Evolutionary conservation across 2,113 vertebrate species (phyloP), one percentile per base, ranked within the genome.

Genomic region (Oenanthe melanoleuca): DNA sequence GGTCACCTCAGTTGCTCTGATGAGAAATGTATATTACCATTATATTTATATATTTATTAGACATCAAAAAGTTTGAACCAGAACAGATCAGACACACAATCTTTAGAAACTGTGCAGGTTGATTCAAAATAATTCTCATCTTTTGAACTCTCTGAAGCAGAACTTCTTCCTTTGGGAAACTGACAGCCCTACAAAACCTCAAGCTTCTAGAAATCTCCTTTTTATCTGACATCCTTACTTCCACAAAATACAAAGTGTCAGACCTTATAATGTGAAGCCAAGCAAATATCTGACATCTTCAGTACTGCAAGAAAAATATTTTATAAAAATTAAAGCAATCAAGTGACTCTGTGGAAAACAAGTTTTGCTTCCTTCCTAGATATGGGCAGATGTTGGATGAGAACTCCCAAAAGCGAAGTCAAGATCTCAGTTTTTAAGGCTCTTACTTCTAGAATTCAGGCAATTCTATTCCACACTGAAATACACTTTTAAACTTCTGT

Each of bases 71-170:
- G 31, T 10, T 40, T 85, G n/a, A 88, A 67, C 89, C 38, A 64
- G 61, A 89, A 82, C 25, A 57, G 42, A 74, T 87, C 45, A 90
- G 64, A 40, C 66, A 84, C 3, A 72, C 4, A 22, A 17, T 56
- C 53, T 84, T 91, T 59, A 88, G 45, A 94, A 93, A 93, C 61
- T 47, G n/a, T 88, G 53, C 26, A 79, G 25, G 16, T 24, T 60
- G 38, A 66, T 80, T 91, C 64, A 88, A 95, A 93, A 89, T 66
- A 89, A 73, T 79, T 63, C 28, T 89, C 22, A 44, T 88, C 11
- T 88, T 37, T 79, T 89, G 42, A 80, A 72, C 11, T 25, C 8
- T 67, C 52, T 75, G 80, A 96, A 93, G 8, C n/a, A 90, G 26
- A 93, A 83, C 26, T 61, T 77, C 28, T 66, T 74, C 8, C 60